phyloP scores from a whole-genome alignment of 1,140 invertebrate genomes.

The Lordiphosa collinella region DNA sequence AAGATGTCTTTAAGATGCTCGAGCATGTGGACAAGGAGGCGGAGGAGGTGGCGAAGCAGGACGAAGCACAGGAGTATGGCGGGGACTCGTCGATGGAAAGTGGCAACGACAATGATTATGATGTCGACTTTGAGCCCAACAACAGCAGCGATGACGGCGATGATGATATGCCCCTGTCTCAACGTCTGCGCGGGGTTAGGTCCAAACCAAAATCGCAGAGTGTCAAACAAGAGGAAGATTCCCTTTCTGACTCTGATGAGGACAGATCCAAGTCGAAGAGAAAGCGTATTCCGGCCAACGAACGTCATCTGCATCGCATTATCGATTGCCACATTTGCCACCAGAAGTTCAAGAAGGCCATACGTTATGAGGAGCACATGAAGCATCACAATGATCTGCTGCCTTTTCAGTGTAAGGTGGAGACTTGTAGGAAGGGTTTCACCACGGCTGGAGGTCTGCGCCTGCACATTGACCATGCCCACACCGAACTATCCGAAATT shows the following conservation, averaged over 20 bases:
- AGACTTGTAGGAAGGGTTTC: constrained; percentile 67
- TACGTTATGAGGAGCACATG: constrained; percentile 74
- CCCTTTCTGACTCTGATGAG: constrained; percentile 7
- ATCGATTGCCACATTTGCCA: constrained; percentile 77
- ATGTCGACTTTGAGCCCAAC: constrained; percentile 43
- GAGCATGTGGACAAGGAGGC: constrained; percentile 73
- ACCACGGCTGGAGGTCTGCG: constrained; percentile 69
- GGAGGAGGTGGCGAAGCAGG: constrained; percentile 44
- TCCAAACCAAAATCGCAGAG: constrained; percentile 5
- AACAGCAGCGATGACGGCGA: constrained; percentile 50
- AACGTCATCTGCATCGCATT: constrained; percentile 59
- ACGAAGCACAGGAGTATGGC: constrained; percentile 22
- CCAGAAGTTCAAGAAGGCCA: constrained; percentile 72
- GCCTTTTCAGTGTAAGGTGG: constrained; percentile 69
- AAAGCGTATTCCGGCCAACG: constrained; percentile 42
- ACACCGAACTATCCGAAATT: constrained; percentile 63
- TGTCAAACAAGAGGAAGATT: constrained; percentile 14
- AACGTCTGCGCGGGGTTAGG: constrained; percentile 36
- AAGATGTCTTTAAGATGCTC: constrained; percentile 75
- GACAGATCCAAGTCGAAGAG: constrained; percentile 43
- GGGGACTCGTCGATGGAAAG: constrained; percentile 32
- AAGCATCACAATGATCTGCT: constrained; percentile 72
- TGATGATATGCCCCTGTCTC: constrained; percentile 62
- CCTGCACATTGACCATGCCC: constrained; percentile 69
- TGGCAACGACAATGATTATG: constrained; percentile 33